Evolutionary conservation across 2,888 invertebrate species (phyloP).

Genomic region (Phaedon cochleariae): DNA sequence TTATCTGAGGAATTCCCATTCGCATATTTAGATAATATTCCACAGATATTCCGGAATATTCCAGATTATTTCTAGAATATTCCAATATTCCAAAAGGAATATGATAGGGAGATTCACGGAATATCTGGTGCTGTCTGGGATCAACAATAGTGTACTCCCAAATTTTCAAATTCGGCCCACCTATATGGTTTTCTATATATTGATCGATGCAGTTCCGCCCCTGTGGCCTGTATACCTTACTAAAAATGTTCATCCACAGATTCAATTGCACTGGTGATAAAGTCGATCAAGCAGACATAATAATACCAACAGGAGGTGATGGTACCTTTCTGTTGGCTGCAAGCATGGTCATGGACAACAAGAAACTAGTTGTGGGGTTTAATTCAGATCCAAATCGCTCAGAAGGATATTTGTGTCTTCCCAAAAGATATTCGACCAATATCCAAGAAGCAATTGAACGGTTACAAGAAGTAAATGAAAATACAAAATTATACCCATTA

Average conservation of each 20-base stretch:
- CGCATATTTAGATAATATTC: too few species aligned
- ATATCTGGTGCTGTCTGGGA: too few species aligned
- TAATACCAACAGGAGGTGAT: constrained; percentile 92
- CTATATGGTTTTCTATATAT: too few species aligned
- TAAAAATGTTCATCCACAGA: constrained; percentile 55
- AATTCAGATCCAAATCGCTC: constrained; percentile 95
- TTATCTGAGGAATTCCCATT: too few species aligned
- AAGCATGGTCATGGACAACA: constrained; percentile 76
- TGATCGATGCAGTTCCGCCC: too few species aligned
- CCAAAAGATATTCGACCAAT: constrained; percentile 83
- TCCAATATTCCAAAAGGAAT: too few species aligned
- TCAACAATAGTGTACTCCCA: too few species aligned
- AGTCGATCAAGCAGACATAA: constrained; percentile 91
- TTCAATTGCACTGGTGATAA: constrained; percentile 70
- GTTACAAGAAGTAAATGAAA: constrained; percentile 71
- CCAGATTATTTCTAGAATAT: too few species aligned
- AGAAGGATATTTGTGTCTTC: constrained; percentile 91
- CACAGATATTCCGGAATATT: too few species aligned
- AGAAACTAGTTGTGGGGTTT: constrained; percentile 95
- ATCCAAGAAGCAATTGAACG: constrained; percentile 81
- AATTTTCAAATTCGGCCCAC: too few species aligned
- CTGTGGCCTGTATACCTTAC: too few species aligned
- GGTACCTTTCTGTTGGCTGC: constrained; percentile 97
- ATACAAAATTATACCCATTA: not conserved
- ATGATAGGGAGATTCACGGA: too few species aligned